These are phyloP conservation scores for Nannobrachium achirus DNA, from an alignment of 2,113 vertebrate genomes.

Conservation along the genomic window DNA sequence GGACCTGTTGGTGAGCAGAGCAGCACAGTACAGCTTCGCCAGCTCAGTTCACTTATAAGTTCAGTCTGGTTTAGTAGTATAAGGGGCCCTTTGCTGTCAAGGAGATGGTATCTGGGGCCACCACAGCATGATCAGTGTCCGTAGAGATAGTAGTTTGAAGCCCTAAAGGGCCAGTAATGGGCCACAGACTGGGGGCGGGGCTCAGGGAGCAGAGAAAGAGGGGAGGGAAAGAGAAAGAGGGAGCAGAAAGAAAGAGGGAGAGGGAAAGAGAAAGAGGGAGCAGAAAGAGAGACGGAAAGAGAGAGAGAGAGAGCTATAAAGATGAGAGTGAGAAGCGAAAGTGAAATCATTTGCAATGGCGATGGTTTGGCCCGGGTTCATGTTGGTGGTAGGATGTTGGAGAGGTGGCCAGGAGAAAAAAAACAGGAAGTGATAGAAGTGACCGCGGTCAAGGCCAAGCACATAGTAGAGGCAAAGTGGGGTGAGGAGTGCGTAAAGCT, in stretches of 20 bases:
- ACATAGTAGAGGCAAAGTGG: not conserved
- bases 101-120: constrained; percentile 15
- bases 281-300: constrained; percentile 15
- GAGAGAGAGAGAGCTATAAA: constrained; percentile 4
- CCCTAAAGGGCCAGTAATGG: not conserved
- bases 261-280: not conserved
- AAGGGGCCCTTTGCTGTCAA: constrained; percentile 33
- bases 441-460: not conserved
- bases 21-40: constrained; percentile 10
- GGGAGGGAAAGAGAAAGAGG: not conserved
- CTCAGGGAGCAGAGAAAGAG: constrained; percentile 45
- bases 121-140: constrained; percentile 43
- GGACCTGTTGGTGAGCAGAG: not conserved
- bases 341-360: too few relatives aligned
- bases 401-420: constrained; percentile 4
- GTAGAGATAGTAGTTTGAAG: constrained; percentile 19
- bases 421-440: not conserved
- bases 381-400: not conserved
- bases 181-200: constrained; percentile 10
- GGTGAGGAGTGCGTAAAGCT: constrained; percentile 5
- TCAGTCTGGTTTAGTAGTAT: constrained; percentile 41
- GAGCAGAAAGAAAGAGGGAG: not conserved
- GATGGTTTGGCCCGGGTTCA: too few relatives aligned
- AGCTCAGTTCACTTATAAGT: constrained; percentile 13
- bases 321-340: constrained; percentile 17